Evolutionary conservation across 2,797 vertebrate species (phyloP), one percentile per base, ranked within the genome.

Genomic region (Dendrocincla fuliginosa): DNA sequence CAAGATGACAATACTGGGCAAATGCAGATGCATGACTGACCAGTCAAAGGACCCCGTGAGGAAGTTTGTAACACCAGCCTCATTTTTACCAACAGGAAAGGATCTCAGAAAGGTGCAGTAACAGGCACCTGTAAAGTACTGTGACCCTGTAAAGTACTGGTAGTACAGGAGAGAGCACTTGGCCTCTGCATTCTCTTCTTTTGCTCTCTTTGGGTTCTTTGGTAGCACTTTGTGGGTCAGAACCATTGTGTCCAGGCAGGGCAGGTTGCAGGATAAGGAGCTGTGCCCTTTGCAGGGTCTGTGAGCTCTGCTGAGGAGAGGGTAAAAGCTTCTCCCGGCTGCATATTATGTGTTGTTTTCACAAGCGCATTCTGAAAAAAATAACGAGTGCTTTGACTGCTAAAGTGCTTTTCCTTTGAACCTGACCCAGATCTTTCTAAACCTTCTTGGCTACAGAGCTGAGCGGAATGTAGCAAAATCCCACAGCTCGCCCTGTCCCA

Each of bases 371-470:
- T 73, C 61, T 69, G 87, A 68, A 61, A 85, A 81, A 73, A 77
- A 6, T n/a, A 1, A 6, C 0, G 7, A 86, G 57, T n/a, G 73
- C 85, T 94, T 81, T 90, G 76, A 84, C 81, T 95, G 91, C 73
- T 91, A 41, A 95, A 88, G 55, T 86, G 90, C 63, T 95, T 91
- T 95, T 86, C 50, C 77, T 95, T 95, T 95, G 90, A 95, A 90
- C 75, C 74, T 93, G 93, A 95, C 96, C 94, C 86, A 97, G 95
- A 96, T 96, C 80, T 93, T 96, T 95, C 90, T 89, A 82, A 96
- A 81, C 50, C 0, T 0, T 59, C 83, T 88, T 27, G 3, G 83
- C 85, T 63, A 44, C 47, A 63, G 88, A 94, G 63, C 69, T 73
- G 82, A 90, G 63, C 8, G 32, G 80, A 94, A 87, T 16, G 23